Conservation (phyloP, 1,140 invertebrate genomes). For the Dufourea novaeangliae region DNA sequence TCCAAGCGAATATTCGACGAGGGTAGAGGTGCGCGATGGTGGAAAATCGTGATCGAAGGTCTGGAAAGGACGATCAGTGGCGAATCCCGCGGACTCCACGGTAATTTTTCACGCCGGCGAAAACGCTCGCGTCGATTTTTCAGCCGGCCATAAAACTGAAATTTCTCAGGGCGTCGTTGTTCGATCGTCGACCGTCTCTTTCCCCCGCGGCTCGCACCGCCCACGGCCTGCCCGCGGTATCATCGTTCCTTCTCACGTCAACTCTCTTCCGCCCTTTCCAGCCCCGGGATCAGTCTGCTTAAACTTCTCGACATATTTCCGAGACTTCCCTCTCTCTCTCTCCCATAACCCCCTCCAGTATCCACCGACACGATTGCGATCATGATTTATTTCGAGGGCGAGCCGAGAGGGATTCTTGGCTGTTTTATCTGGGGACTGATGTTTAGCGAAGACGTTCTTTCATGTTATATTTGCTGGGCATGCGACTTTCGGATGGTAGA, state of each 20-base stretch:
- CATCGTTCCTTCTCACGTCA: slow-evolving; percentile 51
- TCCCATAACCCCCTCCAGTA: neutral
- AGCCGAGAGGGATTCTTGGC: neutral
- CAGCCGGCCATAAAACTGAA: slow-evolving; percentile 72
- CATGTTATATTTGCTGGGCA: too few relatives aligned
- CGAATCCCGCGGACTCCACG: slow-evolving; percentile 59
- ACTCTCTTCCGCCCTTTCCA: slow-evolving; percentile 44
- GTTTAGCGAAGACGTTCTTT: neutral
- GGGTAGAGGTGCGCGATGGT: neutral
- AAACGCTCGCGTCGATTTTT: slow-evolving; percentile 71
- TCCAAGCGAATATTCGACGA: neutral
- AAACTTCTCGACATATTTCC: slow-evolving; percentile 70
- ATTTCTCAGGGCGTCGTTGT: slow-evolving; percentile 69
- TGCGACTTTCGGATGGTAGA: too few relatives aligned
- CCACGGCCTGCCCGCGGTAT: slow-evolving; percentile 21
- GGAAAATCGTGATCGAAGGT: slow-evolving; percentile 25
- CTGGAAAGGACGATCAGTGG: slow-evolving; percentile 40
- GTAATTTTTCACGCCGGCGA: slow-evolving; percentile 72
- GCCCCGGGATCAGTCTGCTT: slow-evolving; percentile 49
- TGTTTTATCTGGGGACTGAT: neutral
- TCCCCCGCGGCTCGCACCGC: too few relatives aligned
- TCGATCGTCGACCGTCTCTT: slow-evolving; percentile 36
- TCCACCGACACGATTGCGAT: slow-evolving; percentile 45
- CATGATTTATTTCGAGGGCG: slow-evolving; percentile 33
- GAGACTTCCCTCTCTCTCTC: slow-evolving; percentile 4